Percentiles rank a stretch among this genome's conserved stretches.
Conservation (phyloP, 2,888 invertebrate species). For the Lasioglossum malachurum region DNA sequence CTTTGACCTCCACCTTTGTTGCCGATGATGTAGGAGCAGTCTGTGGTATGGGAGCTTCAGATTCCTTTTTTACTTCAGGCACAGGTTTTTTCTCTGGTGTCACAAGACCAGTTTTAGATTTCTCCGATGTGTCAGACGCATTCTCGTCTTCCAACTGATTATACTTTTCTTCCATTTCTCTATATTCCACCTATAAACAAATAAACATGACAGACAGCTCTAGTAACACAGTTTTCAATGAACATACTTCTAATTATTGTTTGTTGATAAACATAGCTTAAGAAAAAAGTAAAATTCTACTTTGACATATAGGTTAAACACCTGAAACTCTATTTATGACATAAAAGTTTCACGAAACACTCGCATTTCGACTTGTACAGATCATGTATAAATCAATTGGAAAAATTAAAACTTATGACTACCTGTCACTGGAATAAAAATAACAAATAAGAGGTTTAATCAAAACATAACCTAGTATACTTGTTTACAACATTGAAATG, state of each 20-base stretch:
- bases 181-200: conserved; percentile 87
- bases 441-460: conserved; percentile 37
- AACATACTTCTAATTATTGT: background rate
- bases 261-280: background rate
- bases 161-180: conserved; percentile 89
- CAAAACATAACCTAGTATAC: conserved; percentile 62
- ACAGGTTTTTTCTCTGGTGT: conserved; percentile 81
- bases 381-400: background rate
- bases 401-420: background rate
- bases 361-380: background rate
- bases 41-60: conserved; percentile 85
- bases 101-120: conserved; percentile 86
- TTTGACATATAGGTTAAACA: conserved; percentile 41
- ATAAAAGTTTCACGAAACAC: conserved; percentile 51
- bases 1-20: conserved; percentile 84
- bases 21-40: conserved; percentile 86
- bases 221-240: background rate
- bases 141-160: conserved; percentile 88
- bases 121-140: conserved; percentile 88
- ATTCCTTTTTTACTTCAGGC: conserved; percentile 86
- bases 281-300: background rate
- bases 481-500: conserved; percentile 20
- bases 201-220: background rate
- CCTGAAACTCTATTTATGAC: conserved; percentile 27
- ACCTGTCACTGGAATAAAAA: background rate